Conservation (phyloP, 1,140 invertebrate genomes). For the Drosophila ambigua region DNA sequence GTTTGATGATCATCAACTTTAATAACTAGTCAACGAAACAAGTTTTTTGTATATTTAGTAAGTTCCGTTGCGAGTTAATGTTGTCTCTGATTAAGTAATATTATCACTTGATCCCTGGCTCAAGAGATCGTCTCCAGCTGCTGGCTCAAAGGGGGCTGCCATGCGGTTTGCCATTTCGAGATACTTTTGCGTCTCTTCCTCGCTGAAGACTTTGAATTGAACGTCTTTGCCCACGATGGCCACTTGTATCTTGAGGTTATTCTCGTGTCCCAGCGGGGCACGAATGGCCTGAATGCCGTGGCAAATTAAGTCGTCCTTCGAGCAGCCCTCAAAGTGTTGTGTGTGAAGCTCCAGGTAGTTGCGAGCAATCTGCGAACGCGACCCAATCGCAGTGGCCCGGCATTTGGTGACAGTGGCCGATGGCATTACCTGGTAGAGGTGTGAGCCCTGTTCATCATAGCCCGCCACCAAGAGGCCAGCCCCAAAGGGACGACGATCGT, state of each 20-base stretch:
- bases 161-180: slow-evolving; percentile 2
- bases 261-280: slow-evolving; percentile 12
- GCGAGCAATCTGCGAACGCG: too few species aligned
- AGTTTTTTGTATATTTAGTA: too few species aligned
- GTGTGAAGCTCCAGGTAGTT: too few species aligned
- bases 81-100: too few species aligned
- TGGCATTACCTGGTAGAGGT: slow-evolving; percentile 99
- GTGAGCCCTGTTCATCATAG: slow-evolving; percentile 97
- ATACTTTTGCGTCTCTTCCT: neutral
- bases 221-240: slow-evolving; percentile 30
- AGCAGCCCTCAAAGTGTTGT: too few species aligned
- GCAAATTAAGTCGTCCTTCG: slow-evolving; percentile 87
- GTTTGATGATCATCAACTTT: too few species aligned
- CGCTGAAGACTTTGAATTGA: too few species aligned
- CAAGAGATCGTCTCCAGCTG: neutral
- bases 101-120: too few species aligned
- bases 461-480: slow-evolving; percentile 98
- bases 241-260: slow-evolving; percentile 16
- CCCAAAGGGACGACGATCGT: slow-evolving; percentile 96
- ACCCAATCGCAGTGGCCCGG: slow-evolving; percentile 92
- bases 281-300: slow-evolving; percentile 96
- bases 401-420: slow-evolving; percentile 99
- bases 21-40: too few species aligned
- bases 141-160: neutral
- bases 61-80: too few species aligned